Percentiles rank a stretch among this genome's conserved stretches.
Conservation (phyloP, 2,113 vertebrate species). For the Macaca nemestrina region DNA sequence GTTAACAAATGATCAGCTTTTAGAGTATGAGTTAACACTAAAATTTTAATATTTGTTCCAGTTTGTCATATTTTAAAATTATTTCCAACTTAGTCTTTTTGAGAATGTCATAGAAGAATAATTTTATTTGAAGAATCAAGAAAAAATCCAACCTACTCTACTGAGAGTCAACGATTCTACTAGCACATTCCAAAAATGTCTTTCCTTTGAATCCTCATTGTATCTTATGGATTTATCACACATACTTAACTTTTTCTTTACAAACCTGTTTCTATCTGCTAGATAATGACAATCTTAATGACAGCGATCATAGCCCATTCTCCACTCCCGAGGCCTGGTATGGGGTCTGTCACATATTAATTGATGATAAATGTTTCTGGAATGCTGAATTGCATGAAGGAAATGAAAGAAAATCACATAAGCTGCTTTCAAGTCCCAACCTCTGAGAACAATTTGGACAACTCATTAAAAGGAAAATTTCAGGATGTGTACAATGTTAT, state of each 20-base stretch:
- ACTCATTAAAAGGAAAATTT: neutral
- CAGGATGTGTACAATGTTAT: neutral
- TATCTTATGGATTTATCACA: neutral
- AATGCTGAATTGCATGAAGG: neutral
- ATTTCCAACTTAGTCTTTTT: neutral
- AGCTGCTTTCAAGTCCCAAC: neutral
- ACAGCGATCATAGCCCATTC: neutral
- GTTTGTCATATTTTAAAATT: conserved; percentile 28
- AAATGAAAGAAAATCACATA: neutral
- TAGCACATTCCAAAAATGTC: neutral
- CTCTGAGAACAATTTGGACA: neutral
- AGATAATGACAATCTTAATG: neutral
- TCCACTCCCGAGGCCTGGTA: neutral
- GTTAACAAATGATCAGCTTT: conserved; percentile 5
- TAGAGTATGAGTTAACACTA: conserved; percentile 7
- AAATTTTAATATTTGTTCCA: conserved; percentile 38
- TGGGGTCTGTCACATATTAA: neutral
- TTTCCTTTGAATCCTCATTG: neutral
- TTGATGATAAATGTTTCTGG: neutral
- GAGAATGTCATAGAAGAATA: neutral
- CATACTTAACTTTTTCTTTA: conserved; percentile 2
- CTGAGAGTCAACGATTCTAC: neutral
- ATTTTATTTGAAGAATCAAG: neutral
- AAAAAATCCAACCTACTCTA: neutral
- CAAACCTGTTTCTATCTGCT: neutral